Evolutionary conservation across 1,140 invertebrate genomes (phyloP), one percentile per base, ranked within the genome.

Genomic region (Andricus grossulariae): DNA sequence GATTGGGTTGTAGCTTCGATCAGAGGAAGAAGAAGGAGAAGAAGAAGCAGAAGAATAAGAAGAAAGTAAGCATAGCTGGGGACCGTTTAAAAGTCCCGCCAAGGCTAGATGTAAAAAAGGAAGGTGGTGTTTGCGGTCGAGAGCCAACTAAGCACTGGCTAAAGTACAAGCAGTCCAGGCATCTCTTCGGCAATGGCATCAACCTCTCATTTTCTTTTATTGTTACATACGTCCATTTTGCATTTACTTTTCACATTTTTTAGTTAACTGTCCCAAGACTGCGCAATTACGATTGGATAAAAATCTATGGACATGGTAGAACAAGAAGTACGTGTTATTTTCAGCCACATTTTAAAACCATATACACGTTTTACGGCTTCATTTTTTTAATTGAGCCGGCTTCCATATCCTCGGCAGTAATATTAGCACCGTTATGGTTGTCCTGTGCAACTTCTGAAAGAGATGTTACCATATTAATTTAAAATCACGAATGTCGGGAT

Each of bases 161-260:
- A 60, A 60, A 60, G 55, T 60, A 60, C 55, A 60, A 25, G 25
- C 57, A 25, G 25, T 25, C 57, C 25, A 32, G 16, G 21, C 57
- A 32, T 60, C 21, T 21, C 57, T 60, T 12, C 57, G 39, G 57
- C 57, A 60, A 60, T 60, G 57, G 57, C 57, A 60, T 60, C 32
- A 60, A 60, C 57, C 57, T 60, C 57, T 60, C 21, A 60, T 60
- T 60, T 60, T 60, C 55, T 60, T 60, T 60, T 60, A 60, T 60
- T 60, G 21, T 60, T 60, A 25, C 25, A 60, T 13, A 60, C 57
- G 57, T 60, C 25, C 57, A 60, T 60, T 60, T 60, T 60, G 57
- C 57, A 60, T 60, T 60, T 60, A 60, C 57, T 60, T 60, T 60
- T 60, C 57, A 60, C 32, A 60, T 60, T 60, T 60, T 60, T 60